Evolutionary conservation across 1,140 invertebrate species (phyloP).

Genomic region (Marisa cornuarietis): DNA sequence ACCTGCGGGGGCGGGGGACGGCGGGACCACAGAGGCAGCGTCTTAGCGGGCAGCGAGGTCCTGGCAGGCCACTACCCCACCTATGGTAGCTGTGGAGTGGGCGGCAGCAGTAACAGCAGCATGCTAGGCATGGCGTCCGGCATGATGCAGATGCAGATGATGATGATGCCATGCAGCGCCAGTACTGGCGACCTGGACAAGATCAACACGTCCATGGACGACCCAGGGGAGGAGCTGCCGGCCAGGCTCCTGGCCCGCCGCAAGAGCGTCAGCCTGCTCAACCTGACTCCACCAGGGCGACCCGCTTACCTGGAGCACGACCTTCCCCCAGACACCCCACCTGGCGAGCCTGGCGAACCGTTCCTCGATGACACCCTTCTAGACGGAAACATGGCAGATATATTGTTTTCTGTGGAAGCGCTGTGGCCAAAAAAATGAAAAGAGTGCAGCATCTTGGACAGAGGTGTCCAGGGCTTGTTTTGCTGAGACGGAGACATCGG

Average conservation of each 20-base stretch:
- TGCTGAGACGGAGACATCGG: too few relatives aligned
- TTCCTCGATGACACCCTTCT: conserved; percentile 43
- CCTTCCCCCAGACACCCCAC: conserved; percentile 1
- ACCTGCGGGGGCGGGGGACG: background rate
- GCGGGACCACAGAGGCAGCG: background rate
- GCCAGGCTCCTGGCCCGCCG: conserved; percentile 7
- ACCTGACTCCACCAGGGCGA: conserved; percentile 18
- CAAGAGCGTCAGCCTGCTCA: conserved; percentile 26
- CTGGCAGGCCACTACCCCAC: background rate
- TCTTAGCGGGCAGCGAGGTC: background rate
- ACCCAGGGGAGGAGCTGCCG: background rate
- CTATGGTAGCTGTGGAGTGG: conserved; percentile 14
- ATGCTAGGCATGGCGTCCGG: background rate
- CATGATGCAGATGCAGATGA: background rate
- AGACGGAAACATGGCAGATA: conserved; percentile 46
- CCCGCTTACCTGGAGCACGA: conserved; percentile 15
- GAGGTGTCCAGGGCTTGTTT: background rate
- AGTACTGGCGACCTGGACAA: conserved; percentile 27
- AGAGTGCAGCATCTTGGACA: background rate
- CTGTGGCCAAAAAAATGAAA: conserved; percentile 44
- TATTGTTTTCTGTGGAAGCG: conserved; percentile 45
- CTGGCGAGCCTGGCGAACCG: conserved; percentile 6
- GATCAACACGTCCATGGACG: conserved; percentile 17
- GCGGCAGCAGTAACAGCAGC: conserved; percentile 6
- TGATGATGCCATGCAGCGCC: conserved; percentile 23